Percentiles rank a stretch among this genome's conserved stretches.
Evolutionary conservation across 2,113 vertebrate species (phyloP).

Genomic region (Istiophorus platypterus): DNA sequence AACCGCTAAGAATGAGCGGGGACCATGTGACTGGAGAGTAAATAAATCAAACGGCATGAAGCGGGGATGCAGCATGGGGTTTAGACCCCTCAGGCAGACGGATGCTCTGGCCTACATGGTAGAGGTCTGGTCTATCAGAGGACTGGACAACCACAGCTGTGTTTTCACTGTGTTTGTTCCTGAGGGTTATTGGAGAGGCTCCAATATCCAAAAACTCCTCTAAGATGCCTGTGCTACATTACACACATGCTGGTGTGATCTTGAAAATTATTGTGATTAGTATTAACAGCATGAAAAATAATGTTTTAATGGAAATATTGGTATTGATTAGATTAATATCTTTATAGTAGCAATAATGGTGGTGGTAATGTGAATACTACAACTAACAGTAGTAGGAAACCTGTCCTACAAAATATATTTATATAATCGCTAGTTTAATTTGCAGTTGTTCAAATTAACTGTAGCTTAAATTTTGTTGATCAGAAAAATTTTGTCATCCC

Average conservation of each 20-base stretch:
- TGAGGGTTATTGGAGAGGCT: slow-evolving; percentile 66
- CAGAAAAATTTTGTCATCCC: too few relatives aligned
- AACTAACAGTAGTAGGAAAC: too few relatives aligned
- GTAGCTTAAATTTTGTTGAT: too few relatives aligned
- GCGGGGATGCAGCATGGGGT: slow-evolving; percentile 48
- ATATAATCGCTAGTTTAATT: too few relatives aligned
- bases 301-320: too few relatives aligned
- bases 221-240: not conserved
- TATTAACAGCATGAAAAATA: too few relatives aligned
- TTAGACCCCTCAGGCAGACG: slow-evolving; percentile 61
- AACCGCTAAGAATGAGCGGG: slow-evolving; percentile 28
- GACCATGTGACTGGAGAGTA: slow-evolving; percentile 70
- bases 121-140: slow-evolving; percentile 52
- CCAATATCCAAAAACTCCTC: slow-evolving; percentile 35
- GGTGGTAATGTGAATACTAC: too few relatives aligned
- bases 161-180: slow-evolving; percentile 79
- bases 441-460: too few relatives aligned
- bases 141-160: slow-evolving; percentile 79
- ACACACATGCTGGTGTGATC: not conserved
- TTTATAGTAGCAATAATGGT: too few relatives aligned
- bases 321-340: too few relatives aligned
- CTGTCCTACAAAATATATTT: too few relatives aligned
- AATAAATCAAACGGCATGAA: slow-evolving; percentile 72
- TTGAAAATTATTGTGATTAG: too few relatives aligned
- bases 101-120: slow-evolving; percentile 59